Conservation (phyloP, 2,888 invertebrate species). For the Horisme vitalbata region DNA sequence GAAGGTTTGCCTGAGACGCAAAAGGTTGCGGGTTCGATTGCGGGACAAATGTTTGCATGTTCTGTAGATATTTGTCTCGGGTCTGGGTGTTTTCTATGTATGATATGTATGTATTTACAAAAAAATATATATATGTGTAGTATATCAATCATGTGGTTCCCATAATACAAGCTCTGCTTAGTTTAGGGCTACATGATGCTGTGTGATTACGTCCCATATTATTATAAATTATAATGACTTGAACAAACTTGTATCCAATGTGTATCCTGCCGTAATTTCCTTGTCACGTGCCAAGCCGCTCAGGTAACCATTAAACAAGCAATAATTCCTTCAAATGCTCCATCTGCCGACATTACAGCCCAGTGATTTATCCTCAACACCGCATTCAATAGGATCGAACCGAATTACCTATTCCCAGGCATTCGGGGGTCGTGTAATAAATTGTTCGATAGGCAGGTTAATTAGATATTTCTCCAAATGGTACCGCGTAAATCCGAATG, state of each 20-base stretch:
- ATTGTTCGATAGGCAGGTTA: slow-evolving; percentile 74
- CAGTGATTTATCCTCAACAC: slow-evolving; percentile 57
- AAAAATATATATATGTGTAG: too few relatives aligned
- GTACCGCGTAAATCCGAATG: slow-evolving; percentile 61
- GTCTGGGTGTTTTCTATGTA: too few relatives aligned
- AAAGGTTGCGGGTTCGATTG: too few relatives aligned
- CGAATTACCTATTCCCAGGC: slow-evolving; percentile 56
- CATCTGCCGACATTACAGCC: slow-evolving; percentile 45
- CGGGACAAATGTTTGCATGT: too few relatives aligned
- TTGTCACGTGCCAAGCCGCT: slow-evolving; percentile 18
- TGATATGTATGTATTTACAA: too few relatives aligned
- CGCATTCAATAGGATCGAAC: slow-evolving; percentile 63
- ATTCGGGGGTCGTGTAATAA: slow-evolving; percentile 63
- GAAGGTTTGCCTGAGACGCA: too few relatives aligned
- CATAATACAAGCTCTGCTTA: too few relatives aligned
- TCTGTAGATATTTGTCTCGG: too few relatives aligned
- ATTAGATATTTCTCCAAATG: slow-evolving; percentile 72
- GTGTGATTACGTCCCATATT: too few relatives aligned
- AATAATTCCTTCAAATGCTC: slow-evolving; percentile 38
- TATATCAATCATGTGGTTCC: too few relatives aligned
- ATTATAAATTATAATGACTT: too few relatives aligned
- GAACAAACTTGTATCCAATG: background rate
- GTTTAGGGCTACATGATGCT: too few relatives aligned
- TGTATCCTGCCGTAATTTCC: background rate
- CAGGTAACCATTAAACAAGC: slow-evolving; percentile 30